Evolutionary conservation across 1,140 invertebrate genomes (phyloP), one percentile per base, ranked within the genome.

Genomic region (Aphaenogaster floridana): DNA sequence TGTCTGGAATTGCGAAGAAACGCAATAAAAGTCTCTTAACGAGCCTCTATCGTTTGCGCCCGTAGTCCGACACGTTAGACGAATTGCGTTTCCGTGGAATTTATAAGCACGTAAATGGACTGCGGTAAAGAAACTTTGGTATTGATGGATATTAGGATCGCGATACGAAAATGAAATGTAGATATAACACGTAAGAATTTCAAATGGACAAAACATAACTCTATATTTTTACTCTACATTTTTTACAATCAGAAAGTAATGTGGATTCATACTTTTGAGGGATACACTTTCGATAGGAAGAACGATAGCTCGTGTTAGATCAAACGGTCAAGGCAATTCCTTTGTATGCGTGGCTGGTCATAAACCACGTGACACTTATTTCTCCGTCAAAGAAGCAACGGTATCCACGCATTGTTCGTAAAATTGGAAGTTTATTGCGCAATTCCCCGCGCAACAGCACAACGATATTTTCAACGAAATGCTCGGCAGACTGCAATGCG

Each of bases 381-480:
- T 63, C 52, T 45, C 11, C 42, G 42, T 59, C 21, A 71, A 84
- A 61, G 45, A 50, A 64, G 45, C 68, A 72, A 83, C 48, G 78
- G 81, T 74, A 81, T 68, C n/a, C 39, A 15, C 71, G 57, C 17
- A 68, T 85, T 90, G 45, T 59, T 71, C 34, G 76, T 52, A 76
- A 88, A 76, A 57, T 63, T 63, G 74, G 61, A 90, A 88, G 85
- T 88, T 90, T 90, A 90, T 91, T 86, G 89, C 28, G 76, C 74
- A 91, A 88, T 86, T 88, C 68, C 28, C 69, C 59, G 63, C 15
- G 57, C 50, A 54, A 21, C 54, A 21, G 61, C 34, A 52, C 59
- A 13, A 34, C 76, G 71, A 89, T 91, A 80, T 84, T 89, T 91
- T 54, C 89, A 81, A 80, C 71, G 74, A 64, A 88, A 88, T 64